Conservation (phyloP, 2,888 invertebrate genomes). For the Acanthosepion pharaonis region DNA sequence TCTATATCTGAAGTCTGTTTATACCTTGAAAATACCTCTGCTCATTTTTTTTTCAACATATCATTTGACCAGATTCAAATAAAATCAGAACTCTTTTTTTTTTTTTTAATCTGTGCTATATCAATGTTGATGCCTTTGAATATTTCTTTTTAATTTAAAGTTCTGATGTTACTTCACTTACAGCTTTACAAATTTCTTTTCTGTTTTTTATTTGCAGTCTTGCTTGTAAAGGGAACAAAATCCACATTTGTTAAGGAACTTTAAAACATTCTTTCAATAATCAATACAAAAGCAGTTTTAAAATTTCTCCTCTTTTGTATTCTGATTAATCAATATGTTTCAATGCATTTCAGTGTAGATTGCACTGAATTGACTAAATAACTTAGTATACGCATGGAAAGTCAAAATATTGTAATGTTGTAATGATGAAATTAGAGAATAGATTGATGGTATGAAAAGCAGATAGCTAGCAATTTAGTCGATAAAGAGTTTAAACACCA, state of each 20-base stretch:
- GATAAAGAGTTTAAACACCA: not conserved
- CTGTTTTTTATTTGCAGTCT: not conserved
- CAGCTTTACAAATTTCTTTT: not conserved
- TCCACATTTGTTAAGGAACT: not conserved
- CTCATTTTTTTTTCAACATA: no score
- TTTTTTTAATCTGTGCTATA: no score
- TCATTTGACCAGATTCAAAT: no score
- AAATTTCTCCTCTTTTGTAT: not conserved
- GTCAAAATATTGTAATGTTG: not conserved
- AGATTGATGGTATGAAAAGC: no score
- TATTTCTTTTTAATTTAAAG: not conserved
- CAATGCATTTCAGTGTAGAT: not conserved
- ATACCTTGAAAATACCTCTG: no score
- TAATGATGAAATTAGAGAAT: conserved; percentile 8
- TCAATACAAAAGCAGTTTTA: not conserved
- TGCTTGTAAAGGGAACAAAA: not conserved
- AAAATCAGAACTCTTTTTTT: no score
- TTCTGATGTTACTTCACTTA: not conserved
- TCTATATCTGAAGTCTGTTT: no score
- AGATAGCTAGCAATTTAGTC: not conserved
- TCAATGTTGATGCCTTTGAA: no score
- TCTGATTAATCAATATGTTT: not conserved
- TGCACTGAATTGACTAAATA: not conserved
- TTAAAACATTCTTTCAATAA: not conserved
- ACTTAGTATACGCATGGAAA: not conserved